Conservation (phyloP, 2,888 invertebrate genomes). For the Idaea straminata region DNA sequence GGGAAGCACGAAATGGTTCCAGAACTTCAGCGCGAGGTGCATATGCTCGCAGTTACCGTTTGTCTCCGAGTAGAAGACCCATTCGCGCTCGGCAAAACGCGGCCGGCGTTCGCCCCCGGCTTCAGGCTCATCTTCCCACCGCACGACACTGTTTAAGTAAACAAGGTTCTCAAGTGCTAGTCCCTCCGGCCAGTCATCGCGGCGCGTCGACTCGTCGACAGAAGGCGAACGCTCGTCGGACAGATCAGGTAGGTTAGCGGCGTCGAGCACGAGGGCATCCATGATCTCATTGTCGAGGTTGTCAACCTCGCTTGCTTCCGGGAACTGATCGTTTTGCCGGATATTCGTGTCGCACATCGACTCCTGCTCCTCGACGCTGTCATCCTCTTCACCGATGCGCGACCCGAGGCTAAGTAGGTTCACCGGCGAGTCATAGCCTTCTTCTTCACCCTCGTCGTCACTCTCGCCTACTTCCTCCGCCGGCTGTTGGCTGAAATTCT, state of each 20-base stretch:
- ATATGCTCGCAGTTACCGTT: constrained; percentile 55
- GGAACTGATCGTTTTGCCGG: constrained; percentile 68
- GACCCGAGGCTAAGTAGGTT: constrained; percentile 43
- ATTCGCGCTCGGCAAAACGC: constrained; percentile 24
- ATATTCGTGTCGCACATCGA: constrained; percentile 64
- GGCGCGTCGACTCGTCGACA: constrained; percentile 62
- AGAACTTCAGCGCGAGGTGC: constrained; percentile 63
- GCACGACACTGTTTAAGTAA: constrained; percentile 56
- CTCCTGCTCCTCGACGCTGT: constrained; percentile 26
- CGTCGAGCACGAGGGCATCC: constrained; percentile 61
- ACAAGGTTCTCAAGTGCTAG: constrained; percentile 55
- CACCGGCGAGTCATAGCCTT: constrained; percentile 32
- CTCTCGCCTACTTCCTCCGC: background rate
- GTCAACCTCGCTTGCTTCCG: constrained; percentile 65
- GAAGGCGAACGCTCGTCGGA: constrained; percentile 68
- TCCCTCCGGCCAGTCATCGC: constrained; percentile 57
- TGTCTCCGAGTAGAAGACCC: constrained; percentile 29
- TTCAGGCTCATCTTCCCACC: constrained; percentile 47
- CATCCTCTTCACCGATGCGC: constrained; percentile 36
- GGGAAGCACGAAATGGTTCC: constrained; percentile 57
- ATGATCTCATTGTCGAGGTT: constrained; percentile 64
- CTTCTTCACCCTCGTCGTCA: constrained; percentile 30
- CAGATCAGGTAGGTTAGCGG: constrained; percentile 63
- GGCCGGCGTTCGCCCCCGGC: background rate
- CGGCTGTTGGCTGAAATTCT: constrained; percentile 39